Percentiles rank a stretch among this genome's conserved stretches.
Conservation (phyloP, 2,113 vertebrate genomes). For the Ptychochromis oligacanthus region DNA sequence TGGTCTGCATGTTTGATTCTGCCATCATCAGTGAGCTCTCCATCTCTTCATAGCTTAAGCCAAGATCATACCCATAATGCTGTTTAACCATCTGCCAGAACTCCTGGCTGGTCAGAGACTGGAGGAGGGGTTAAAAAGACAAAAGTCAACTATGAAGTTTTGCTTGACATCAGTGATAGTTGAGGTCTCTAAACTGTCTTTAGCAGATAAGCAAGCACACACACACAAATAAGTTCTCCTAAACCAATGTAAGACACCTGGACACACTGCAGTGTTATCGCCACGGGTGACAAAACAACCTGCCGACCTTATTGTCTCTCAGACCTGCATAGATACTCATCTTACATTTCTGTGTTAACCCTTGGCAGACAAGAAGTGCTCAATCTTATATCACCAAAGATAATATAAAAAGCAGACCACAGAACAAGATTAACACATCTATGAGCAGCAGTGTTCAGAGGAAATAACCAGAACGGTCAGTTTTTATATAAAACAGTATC, state of each 20-base stretch:
- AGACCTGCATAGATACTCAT: neutral
- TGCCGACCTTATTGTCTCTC: neutral
- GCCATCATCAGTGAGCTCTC: slow-evolving; percentile 82
- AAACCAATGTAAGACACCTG: slow-evolving; percentile 17
- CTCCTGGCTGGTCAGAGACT: slow-evolving; percentile 86
- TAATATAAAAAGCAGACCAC: neutral
- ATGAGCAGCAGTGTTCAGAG: no score
- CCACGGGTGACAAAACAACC: neutral
- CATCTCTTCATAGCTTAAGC: slow-evolving; percentile 93
- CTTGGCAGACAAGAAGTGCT: neutral
- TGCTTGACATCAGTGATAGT: neutral
- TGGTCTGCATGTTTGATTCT: slow-evolving; percentile 82
- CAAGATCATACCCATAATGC: slow-evolving; percentile 92
- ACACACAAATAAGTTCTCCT: neutral
- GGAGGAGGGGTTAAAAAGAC: slow-evolving; percentile 24
- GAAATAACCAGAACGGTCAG: neutral
- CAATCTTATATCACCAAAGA: neutral
- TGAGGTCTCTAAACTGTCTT: neutral
- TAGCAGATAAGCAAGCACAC: neutral
- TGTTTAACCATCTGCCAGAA: slow-evolving; percentile 92
- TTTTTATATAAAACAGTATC: neutral
- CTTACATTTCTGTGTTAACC: neutral
- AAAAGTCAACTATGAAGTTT: neutral
- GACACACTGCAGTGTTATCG: slow-evolving; percentile 25
- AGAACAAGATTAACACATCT: no score